Evolutionary conservation across 2,113 vertebrate genomes (phyloP), one percentile per base, ranked within the genome.

Genomic region (Ascaphus truei): DNA sequence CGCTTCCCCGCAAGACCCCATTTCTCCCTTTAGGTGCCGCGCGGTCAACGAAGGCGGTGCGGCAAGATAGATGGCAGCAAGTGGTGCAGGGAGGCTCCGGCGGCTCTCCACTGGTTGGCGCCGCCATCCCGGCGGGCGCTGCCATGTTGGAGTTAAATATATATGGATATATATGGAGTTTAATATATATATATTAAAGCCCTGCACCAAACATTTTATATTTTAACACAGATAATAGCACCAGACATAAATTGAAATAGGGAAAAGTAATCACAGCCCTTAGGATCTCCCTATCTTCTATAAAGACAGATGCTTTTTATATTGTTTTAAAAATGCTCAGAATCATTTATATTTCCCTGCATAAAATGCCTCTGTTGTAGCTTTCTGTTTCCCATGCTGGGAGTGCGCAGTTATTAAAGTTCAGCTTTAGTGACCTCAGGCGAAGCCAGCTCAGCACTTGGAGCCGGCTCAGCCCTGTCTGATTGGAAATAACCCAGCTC

Each of bases 381-480:
- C 23, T 60, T n/a, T 60, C 43, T 37, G n/a, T 16, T 69, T 22
- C 5, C 22, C 33, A 34, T 27, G 30, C n/a, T 27, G 13, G 43
- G 31, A 60, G 16, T 39, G 26, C 4, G 18, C 33, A 20, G 27
- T 69, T 69, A 60, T 69, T 60, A 69, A 69, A 69, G 29, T 69
- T 50, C 23, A 18, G 43, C 56, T 69, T 26, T 29, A 8, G 45
- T 69, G 66, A 60, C 56, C 66, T 30, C 8, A 51, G 56, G 52
- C 64, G 31, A 66, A 29, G 39, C 65, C 55, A 59, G 43, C 53
- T 68, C 65, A 68, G 53, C 55, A 59, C 31, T 56, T 50, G 48
- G 8, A 33, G 12, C 4, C n/a, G 8, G 18, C 52, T 33, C 15
- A 22, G 29, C 34, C 65, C 65, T 41, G 37, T 37, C 39, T 58